phyloP scores from a whole-genome alignment of 2,113 vertebrate species.

The Epinephelus fuscoguttatus region DNA sequence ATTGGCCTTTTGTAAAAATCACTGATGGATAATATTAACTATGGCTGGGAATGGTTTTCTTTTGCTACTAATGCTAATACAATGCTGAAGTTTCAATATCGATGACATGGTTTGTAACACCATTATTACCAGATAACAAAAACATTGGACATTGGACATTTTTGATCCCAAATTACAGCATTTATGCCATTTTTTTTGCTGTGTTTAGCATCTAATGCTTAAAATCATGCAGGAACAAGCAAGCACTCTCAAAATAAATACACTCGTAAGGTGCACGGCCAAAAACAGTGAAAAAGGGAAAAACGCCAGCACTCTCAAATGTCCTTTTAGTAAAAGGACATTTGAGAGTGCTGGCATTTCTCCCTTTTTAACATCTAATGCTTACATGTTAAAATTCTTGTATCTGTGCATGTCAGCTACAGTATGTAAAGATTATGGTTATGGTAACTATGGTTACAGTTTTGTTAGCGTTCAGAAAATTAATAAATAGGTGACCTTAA shows the following conservation, averaged over 20 bases:
- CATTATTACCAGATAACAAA: background rate
- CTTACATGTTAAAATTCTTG: background rate
- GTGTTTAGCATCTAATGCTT: background rate
- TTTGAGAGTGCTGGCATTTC: too few relatives aligned
- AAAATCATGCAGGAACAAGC: background rate
- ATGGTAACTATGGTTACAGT: background rate
- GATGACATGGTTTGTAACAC: background rate
- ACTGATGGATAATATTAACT: background rate
- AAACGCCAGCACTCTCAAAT: too few relatives aligned
- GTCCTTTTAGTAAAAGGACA: too few relatives aligned
- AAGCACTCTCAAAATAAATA: too few relatives aligned
- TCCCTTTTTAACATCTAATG: background rate
- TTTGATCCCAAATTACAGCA: background rate
- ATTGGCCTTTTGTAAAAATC: conserved; percentile 21
- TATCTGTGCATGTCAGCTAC: background rate
- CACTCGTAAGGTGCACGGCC: too few relatives aligned
- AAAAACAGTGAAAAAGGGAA: too few relatives aligned
- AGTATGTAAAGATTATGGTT: background rate
- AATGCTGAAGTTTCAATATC: background rate
- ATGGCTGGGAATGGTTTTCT: background rate
- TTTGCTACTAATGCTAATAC: background rate
- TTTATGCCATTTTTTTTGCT: background rate
- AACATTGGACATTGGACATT: background rate
- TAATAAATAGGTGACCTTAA: background rate
- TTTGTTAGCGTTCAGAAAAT: background rate